Evolutionary conservation across 2,113 vertebrate species (phyloP).

Genomic region (Nothocercus nigrocapillus): DNA sequence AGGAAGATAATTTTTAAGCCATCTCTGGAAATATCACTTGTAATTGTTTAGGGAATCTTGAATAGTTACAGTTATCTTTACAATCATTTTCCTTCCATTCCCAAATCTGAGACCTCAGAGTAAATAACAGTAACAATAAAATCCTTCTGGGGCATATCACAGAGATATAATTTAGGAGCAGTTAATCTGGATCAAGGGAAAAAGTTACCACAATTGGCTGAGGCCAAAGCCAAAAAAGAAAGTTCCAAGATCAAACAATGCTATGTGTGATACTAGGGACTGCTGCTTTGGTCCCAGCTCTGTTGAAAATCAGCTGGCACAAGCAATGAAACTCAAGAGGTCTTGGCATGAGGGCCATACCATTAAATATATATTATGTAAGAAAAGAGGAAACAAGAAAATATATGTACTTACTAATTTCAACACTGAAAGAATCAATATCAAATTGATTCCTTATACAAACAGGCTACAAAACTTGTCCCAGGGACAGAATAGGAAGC

Average conservation of each 20-base stretch:
- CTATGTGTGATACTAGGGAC: accelerated
- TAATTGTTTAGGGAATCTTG: not conserved
- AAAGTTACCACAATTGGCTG: not conserved
- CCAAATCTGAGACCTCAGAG: not conserved
- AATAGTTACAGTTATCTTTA: not conserved
- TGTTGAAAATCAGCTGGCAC: not conserved
- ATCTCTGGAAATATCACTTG: not conserved
- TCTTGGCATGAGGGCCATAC: not conserved
- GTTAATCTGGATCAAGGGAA: not conserved
- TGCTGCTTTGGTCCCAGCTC: not conserved
- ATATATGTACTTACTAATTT: not conserved
- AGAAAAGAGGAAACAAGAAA: not conserved
- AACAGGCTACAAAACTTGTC: not conserved
- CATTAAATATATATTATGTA: not conserved
- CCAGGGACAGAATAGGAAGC: not conserved
- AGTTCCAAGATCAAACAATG: not conserved
- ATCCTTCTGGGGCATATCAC: not conserved
- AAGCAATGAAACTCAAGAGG: not conserved
- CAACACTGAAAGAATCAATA: not conserved
- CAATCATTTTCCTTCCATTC: not conserved
- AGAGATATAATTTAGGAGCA: not conserved
- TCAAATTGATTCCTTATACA: not conserved
- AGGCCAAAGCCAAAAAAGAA: not conserved
- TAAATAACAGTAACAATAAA: not conserved
- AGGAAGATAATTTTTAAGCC: not conserved